Percentiles rank a stretch among this genome's conserved stretches.
Evolutionary conservation across 2,113 vertebrate genomes (phyloP).

Genomic region (Siniperca knerii): DNA sequence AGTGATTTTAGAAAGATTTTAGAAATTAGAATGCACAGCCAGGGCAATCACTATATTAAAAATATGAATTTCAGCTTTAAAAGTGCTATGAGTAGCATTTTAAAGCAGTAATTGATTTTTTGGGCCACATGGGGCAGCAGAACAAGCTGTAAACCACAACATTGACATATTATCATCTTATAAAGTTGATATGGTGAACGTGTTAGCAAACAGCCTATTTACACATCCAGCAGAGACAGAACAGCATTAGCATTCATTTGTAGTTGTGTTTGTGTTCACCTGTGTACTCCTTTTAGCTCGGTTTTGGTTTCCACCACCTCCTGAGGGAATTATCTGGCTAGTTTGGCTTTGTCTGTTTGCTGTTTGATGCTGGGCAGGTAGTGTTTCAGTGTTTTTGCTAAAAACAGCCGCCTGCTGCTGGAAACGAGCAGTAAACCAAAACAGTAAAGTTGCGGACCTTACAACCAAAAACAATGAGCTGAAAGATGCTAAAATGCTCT

Average conservation of each 20-base stretch:
- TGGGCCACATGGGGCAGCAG: background rate
- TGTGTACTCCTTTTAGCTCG: background rate
- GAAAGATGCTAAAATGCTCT: background rate
- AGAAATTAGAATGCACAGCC: background rate
- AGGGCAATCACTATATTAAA: background rate
- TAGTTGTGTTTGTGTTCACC: background rate
- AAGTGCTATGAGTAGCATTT: background rate
- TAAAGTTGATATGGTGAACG: background rate
- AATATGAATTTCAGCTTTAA: background rate
- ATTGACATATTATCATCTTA: background rate
- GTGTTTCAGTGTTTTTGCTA: too few species aligned
- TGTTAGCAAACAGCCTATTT: background rate
- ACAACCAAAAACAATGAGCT: background rate
- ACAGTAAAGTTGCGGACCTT: background rate
- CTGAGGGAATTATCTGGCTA: background rate
- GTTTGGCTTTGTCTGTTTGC: background rate
- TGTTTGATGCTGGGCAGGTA: background rate
- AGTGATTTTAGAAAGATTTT: background rate
- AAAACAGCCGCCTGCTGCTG: background rate
- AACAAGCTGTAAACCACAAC: background rate
- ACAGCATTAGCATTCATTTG: background rate
- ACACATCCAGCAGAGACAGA: background rate
- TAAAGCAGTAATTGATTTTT: background rate
- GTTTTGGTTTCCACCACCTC: background rate
- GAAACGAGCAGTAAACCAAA: background rate